phyloP scores from a whole-genome alignment of 2,113 vertebrate species.

The Dicentrarchus labrax region DNA sequence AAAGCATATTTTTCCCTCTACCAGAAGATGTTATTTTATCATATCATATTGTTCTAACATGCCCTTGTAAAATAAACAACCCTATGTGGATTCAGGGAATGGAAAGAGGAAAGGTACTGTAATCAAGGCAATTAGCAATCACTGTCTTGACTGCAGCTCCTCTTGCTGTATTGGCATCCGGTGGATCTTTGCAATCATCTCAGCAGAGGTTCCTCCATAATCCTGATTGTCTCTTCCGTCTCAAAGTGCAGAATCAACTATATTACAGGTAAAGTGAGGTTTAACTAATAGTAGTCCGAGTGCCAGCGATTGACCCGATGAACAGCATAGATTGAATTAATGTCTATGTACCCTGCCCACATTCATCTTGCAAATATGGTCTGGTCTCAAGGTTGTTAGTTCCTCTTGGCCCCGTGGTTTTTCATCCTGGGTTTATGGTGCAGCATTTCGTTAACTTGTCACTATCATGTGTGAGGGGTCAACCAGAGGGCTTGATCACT shows the following conservation, averaged over 20 bases:
- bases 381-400: slow-evolving; percentile 51
- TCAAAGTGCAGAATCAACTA: slow-evolving; percentile 45
- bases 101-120: slow-evolving; percentile 34
- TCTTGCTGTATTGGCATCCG: slow-evolving; percentile 55
- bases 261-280: slow-evolving; percentile 20
- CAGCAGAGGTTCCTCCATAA: slow-evolving; percentile 50
- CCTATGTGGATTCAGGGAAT: slow-evolving; percentile 14
- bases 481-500: slow-evolving; percentile 51
- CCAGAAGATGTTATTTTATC: background rate
- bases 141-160: slow-evolving; percentile 61
- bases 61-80: slow-evolving; percentile 18
- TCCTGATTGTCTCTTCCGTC: slow-evolving; percentile 58
- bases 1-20: background rate
- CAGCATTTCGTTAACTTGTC: slow-evolving; percentile 59
- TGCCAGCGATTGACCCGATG: slow-evolving; percentile 31
- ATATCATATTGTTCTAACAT: slow-evolving; percentile 15
- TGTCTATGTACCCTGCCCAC: slow-evolving; percentile 5
- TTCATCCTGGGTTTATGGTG: slow-evolving; percentile 47
- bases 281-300: slow-evolving; percentile 39
- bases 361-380: slow-evolving; percentile 51
- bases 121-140: slow-evolving; percentile 71
- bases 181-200: slow-evolving; percentile 69
- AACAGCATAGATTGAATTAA: slow-evolving; percentile 44
- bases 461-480: slow-evolving; percentile 50
- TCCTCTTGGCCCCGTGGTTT: slow-evolving; percentile 23